phyloP scores from a whole-genome alignment of 2,888 invertebrate species.

The Hirudinaria manillensis region DNA sequence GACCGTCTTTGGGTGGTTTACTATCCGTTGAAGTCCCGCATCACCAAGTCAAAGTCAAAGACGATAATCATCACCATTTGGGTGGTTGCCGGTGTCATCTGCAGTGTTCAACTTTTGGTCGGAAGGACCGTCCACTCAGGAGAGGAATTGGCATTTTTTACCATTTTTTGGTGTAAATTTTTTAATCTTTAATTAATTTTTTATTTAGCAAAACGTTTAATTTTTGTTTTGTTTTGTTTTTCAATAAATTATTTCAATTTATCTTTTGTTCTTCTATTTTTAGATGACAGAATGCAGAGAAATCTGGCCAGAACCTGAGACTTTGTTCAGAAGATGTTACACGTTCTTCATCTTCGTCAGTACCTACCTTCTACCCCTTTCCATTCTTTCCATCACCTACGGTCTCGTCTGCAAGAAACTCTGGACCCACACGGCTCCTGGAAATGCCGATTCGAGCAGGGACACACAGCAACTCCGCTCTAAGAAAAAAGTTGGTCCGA shows the following conservation, averaged over 20 bases:
- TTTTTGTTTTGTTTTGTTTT: too few relatives aligned
- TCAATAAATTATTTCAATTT: too few relatives aligned
- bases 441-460: constrained; percentile 54
- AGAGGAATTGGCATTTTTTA: constrained; percentile 1
- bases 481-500: constrained; percentile 52
- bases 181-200: too few relatives aligned
- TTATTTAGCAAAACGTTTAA: too few relatives aligned
- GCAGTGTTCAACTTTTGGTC: constrained; percentile 52
- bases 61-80: constrained; percentile 54
- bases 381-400: constrained; percentile 54
- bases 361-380: constrained; percentile 53
- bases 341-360: constrained; percentile 46
- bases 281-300: constrained; percentile 40
- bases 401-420: constrained; percentile 54
- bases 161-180: too few relatives aligned
- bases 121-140: constrained; percentile 39
- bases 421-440: constrained; percentile 55
- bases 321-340: constrained; percentile 44
- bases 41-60: constrained; percentile 53
- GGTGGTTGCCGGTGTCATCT: constrained; percentile 51
- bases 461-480: constrained; percentile 53
- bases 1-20: constrained; percentile 52
- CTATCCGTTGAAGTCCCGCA: constrained; percentile 50
- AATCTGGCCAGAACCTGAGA: constrained; percentile 47
- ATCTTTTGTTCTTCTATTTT: background rate